Evolutionary conservation across 37 sponge, comb jelly and placozoan genomes (phyloP), one percentile per base, ranked within the genome.

Genomic region (Ianthella basta): DNA sequence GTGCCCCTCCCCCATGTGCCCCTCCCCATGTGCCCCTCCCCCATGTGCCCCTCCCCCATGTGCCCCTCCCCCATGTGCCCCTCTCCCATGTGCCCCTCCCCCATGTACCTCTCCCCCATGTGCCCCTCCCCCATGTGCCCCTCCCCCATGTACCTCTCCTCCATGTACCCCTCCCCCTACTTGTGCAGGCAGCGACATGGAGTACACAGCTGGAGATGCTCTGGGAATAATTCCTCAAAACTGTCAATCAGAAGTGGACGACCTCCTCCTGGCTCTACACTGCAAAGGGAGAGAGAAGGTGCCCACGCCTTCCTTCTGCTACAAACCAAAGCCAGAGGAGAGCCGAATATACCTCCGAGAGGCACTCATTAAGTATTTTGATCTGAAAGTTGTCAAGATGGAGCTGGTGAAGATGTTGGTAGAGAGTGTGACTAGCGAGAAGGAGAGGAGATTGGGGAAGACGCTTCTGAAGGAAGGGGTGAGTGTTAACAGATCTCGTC

Each of bases 181-280:
- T 21, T 41, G 35, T 53, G 21, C 15, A 75, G 90, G 83, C 38
- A 89, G 89, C 80, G 89, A 80, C 30, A 35, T 89, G 20, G 37
- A 8, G 29, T 89, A 82, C 79, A 85, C 78, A 20, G 81, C 83
- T 82, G 90, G 90, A 54, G 90, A 89, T 81, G 90, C 90, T 34
- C 60, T 89, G 16, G 90, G 90, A 6, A 82, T 89, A 37, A 80
- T 85, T 54, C 90, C 90, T 1, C 34, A 72, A 15, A 89, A 89
- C 68, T 82, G 86, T 33, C 86, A 86, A 44, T 56, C 74, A 39
- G 90, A 87, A 39, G 91, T 87, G 70, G 74, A 84, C 29, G 27
- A 41, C 21, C 64, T 91, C 41, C 59, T 84, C 4, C 13, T 19
- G 4, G 86, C 88, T 14, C 74, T 88, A 34, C 82, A 85, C 24